Evolutionary conservation across 2,797 vertebrate genomes (phyloP).

Genomic region (Diglossa cyanea): DNA sequence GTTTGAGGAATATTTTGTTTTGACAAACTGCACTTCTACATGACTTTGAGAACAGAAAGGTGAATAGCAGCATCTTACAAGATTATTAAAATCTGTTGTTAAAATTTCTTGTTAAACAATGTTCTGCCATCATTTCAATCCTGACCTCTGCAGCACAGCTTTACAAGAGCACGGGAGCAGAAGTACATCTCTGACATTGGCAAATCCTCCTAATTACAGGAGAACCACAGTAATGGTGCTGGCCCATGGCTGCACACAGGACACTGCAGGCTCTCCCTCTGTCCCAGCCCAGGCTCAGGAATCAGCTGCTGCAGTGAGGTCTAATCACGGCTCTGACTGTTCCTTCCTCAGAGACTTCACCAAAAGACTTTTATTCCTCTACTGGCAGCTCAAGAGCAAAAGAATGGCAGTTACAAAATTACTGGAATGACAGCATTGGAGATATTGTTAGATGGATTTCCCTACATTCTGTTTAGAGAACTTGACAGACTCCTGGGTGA

Average conservation of each 20-base stretch:
- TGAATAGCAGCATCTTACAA: background rate
- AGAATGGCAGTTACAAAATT: background rate
- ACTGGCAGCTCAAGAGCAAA: background rate
- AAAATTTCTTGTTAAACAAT: background rate
- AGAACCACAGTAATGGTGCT: background rate
- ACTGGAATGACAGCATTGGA: background rate
- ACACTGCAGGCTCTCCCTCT: background rate
- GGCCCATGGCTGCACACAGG: background rate
- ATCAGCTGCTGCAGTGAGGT: background rate
- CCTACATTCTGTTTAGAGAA: background rate
- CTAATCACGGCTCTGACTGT: background rate
- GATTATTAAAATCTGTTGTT: background rate
- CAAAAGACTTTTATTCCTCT: background rate
- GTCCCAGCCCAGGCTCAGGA: background rate
- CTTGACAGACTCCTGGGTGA: background rate
- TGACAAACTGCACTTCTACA: background rate
- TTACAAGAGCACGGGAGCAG: rapidly evolving
- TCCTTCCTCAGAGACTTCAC: background rate
- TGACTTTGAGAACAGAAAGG: background rate
- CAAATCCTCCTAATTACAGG: background rate
- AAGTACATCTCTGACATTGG: background rate
- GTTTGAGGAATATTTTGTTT: background rate
- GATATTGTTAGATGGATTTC: background rate
- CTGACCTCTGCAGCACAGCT: background rate
- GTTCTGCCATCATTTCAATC: background rate